A percentile compares a stretch with the other conserved stretches of the same genome.
Evolutionary conservation across 2,113 vertebrate genomes (phyloP).

Genomic region (Brevimyrus niger): DNA sequence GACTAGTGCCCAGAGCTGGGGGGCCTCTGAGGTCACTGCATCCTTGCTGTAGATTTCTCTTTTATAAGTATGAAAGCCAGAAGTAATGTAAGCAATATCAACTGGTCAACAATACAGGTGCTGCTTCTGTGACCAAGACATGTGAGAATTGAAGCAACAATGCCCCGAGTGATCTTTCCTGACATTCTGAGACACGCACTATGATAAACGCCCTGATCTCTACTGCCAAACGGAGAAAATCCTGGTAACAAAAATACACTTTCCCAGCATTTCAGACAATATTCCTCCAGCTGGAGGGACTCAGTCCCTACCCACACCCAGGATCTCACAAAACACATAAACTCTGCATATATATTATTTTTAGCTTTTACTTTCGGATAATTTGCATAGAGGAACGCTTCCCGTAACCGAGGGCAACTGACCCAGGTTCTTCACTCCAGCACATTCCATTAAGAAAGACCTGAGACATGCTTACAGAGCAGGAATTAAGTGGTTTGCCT

Average conservation of each 20-base stretch:
- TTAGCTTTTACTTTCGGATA: neutral
- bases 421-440: neutral
- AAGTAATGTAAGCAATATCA: neutral
- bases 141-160: neutral
- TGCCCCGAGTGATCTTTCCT: neutral
- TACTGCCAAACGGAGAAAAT: neutral
- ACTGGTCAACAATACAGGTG: neutral
- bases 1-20: neutral
- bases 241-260: neutral
- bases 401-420: neutral
- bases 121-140: neutral
- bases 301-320: neutral
- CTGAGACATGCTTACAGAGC: neutral
- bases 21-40: neutral
- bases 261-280: neutral
- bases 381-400: neutral
- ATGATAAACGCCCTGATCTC: neutral
- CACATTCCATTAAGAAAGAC: neutral
- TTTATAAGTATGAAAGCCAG: neutral
- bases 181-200: neutral
- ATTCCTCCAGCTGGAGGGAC: neutral
- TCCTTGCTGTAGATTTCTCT: neutral
- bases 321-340: neutral
- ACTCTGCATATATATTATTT: neutral
- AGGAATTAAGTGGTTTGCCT: neutral